Conservation (phyloP, 2,113 vertebrate genomes). For the Meriones unguiculatus region DNA sequence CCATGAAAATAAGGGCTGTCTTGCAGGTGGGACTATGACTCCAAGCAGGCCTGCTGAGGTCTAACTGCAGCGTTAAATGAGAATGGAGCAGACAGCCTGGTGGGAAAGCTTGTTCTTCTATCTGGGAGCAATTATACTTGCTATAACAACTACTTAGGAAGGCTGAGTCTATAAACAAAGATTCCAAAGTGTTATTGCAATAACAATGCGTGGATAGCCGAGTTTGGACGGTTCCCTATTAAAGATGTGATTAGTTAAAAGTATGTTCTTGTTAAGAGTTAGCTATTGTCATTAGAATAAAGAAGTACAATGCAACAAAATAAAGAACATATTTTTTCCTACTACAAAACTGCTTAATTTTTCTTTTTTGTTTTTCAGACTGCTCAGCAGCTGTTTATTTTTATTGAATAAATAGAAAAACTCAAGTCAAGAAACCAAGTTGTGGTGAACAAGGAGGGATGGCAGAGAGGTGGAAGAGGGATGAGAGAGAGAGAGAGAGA, state of each 20-base stretch:
- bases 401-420: not conserved
- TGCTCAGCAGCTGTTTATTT: not conserved
- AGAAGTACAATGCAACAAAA: not conserved
- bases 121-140: conserved; percentile 49
- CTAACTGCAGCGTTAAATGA: not conserved
- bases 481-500: not conserved
- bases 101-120: conserved; percentile 14
- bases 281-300: not conserved
- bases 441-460: not conserved
- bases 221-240: not conserved
- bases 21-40: not conserved
- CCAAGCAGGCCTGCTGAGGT: not conserved
- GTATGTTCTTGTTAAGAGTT: not conserved
- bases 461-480: not conserved
- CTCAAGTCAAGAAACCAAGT: conserved; percentile 5
- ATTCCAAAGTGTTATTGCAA: conserved; percentile 16
- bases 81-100: not conserved
- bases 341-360: conserved; percentile 39
- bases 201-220: not conserved
- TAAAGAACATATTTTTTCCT: conserved; percentile 18
- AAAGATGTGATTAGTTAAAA: conserved; percentile 51
- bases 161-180: conserved; percentile 20
- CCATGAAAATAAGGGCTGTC: conserved; percentile 30
- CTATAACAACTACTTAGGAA: conserved; percentile 36
- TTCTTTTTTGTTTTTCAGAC: conserved; percentile 16